Conservation (phyloP, 2,888 invertebrate genomes). For the Dynastes maya region DNA sequence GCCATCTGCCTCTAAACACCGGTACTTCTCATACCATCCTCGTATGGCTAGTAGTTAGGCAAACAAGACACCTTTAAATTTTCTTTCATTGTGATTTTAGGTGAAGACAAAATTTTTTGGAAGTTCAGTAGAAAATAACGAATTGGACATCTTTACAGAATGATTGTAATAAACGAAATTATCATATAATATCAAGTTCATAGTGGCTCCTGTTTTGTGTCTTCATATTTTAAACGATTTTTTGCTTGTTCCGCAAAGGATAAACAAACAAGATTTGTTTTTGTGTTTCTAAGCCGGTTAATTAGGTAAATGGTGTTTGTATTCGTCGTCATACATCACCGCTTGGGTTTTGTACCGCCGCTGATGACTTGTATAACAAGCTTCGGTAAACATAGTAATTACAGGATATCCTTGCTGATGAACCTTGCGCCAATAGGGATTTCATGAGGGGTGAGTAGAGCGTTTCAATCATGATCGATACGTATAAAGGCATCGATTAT, state of each 20-base stretch:
- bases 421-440: not conserved
- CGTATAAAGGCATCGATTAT: conserved; percentile 1
- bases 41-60: no score
- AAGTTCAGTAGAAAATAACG: no score
- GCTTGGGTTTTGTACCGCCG: not conserved
- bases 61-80: no score
- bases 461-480: not conserved
- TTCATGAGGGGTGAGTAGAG: not conserved
- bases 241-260: not conserved
- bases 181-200: not conserved
- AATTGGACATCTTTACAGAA: no score
- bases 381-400: conserved; percentile 10
- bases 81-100: no score
- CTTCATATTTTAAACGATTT: not conserved
- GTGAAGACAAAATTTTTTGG: no score
- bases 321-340: not conserved
- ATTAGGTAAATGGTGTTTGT: conserved; percentile 14
- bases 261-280: conserved; percentile 10
- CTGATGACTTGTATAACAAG: not conserved
- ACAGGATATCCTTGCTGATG: conserved; percentile 14
- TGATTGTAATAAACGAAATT: no score
- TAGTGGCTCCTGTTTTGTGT: not conserved
- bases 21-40: no score
- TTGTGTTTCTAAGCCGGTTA: not conserved
- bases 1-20: no score